Conservation (phyloP, 2,113 vertebrate genomes). For the Pterocles orientalis region DNA sequence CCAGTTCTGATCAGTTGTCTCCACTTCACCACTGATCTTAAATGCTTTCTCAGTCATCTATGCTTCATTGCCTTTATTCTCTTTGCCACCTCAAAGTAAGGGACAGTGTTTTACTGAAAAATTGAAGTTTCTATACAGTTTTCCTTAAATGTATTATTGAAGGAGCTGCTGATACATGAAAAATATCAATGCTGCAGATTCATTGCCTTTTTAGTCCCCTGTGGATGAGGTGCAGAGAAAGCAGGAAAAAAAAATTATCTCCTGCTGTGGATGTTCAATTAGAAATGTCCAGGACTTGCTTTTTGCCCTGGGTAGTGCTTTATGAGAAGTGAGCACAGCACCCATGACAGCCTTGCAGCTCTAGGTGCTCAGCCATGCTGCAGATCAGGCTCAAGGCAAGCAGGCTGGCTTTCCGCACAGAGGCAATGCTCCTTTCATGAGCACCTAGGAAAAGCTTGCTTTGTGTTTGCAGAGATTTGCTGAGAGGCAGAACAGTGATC, state of each 20-base stretch:
- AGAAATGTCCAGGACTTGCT: not conserved
- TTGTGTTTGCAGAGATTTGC: not conserved
- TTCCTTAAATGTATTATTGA: not conserved
- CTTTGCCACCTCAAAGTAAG: not conserved
- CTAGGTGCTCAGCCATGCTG: not conserved
- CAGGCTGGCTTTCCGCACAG: not conserved
- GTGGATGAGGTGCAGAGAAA: not conserved
- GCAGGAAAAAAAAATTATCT: not conserved
- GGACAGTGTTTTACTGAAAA: not conserved
- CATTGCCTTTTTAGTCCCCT: not conserved
- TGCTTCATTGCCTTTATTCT: not conserved
- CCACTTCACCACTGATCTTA: not conserved
- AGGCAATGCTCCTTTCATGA: rapidly evolving
- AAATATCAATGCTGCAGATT: not conserved
- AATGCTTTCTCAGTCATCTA: not conserved
- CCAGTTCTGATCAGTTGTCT: not conserved
- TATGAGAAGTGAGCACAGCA: not conserved
- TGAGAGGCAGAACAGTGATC: not conserved
- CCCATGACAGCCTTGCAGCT: not conserved
- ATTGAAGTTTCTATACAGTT: not conserved
- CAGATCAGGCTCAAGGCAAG: not conserved
- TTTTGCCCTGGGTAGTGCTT: not conserved
- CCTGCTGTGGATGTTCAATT: not conserved
- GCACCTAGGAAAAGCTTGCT: not conserved
- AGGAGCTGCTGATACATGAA: not conserved